Evolutionary conservation across 2,888 invertebrate species (phyloP), one percentile per base, ranked within the genome.

Genomic region (Sthenelais limicola): DNA sequence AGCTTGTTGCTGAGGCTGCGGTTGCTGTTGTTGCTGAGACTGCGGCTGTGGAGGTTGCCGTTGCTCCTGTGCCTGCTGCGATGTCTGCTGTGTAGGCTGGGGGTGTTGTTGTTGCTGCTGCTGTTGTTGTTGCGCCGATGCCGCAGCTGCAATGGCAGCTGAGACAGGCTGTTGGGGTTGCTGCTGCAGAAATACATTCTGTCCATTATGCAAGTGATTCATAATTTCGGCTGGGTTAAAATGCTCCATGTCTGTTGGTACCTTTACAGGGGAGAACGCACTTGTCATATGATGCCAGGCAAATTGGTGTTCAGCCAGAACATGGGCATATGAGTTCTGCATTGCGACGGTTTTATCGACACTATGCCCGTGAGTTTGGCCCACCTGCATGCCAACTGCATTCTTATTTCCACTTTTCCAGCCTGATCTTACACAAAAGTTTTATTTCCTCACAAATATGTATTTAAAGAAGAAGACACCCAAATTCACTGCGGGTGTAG

Each of bases 261-360:
- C 62, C 62, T 62, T 62, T 21, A 62, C 62, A 21, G 62, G 62
- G 15, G 62, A 62, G 24, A 62, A 62, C 21, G 62, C 62, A 24
- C 62, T 62, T 24, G 62, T 62, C 62, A 62, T 62, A 62, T 62
- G 62, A 62, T 62, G 62, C 62, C 62, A 62, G 35, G 62, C 62
- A 62, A 62, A 62, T 38, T 62, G 62, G 24, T 62, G 62, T 28
- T 62, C 62, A 62, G 62, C 62, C 62, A 62, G 62, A 21, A 62
- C 62, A 62, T 62, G 62, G 12, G 62, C 62, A 43, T 62, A 62
- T 38, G 62, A 21, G 38, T 62, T 62, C 62, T 62, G 62, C 62
- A 62, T 62, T 12, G 62, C 43, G 62, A 62, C 18, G 24, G 62
- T 3, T 35, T 35, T 7, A 35, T 62, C 62, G 38, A 33, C 62